phyloP scores from a whole-genome alignment of 2,888 invertebrate species.

The Blera fallax region DNA sequence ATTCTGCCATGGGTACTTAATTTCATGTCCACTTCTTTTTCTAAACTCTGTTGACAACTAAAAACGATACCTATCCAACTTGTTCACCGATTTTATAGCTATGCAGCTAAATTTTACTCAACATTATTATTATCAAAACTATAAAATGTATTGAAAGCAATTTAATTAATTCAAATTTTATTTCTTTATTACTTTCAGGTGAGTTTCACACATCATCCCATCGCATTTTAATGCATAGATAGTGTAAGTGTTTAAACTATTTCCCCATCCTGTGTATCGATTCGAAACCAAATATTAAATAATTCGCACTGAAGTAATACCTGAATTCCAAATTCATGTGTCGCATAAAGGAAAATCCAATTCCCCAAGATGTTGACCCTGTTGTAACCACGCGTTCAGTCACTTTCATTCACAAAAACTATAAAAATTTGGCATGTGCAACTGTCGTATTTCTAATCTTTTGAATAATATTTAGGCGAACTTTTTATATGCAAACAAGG shows the following conservation, averaged over 20 bases:
- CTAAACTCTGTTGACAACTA: no score
- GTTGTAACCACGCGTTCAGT: neutral
- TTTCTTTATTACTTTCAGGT: neutral
- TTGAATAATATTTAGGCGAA: neutral
- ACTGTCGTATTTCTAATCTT: neutral
- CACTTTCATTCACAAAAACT: neutral
- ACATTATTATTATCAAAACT: no score
- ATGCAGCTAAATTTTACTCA: no score
- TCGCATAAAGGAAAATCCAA: neutral
- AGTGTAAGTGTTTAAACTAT: neutral
- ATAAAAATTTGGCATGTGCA: neutral
- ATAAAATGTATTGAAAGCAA: neutral
- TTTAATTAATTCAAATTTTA: neutral
- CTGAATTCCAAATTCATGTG: neutral
- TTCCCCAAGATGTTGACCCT: neutral
- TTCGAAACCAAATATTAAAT: neutral
- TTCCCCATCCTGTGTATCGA: neutral
- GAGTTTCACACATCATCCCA: neutral
- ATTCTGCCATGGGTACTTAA: no score
- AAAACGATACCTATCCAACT: no score
- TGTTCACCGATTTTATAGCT: no score
- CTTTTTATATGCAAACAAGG: neutral
- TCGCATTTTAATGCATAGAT: neutral
- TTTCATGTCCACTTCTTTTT: no score
- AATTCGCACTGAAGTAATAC: neutral